Evolutionary conservation across 53 echinoderm and acorn worm genomes (phyloP), one percentile per base, ranked within the genome.

Genomic region (Crossaster papposus): DNA sequence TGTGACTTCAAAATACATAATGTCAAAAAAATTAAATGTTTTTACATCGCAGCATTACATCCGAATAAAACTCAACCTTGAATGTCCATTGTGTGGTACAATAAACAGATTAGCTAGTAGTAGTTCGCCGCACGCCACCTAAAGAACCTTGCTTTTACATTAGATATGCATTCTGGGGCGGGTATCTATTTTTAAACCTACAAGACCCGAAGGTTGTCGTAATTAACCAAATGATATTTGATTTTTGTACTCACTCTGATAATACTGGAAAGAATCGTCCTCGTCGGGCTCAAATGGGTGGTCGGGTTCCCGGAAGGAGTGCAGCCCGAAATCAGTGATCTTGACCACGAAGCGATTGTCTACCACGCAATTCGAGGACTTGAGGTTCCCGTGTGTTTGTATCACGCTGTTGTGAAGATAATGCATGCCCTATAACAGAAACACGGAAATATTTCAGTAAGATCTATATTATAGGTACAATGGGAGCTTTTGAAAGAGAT

Each of bases 351-450:
- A 98, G 72, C 98, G 90, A 89, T 94, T 98, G 73, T 98, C 98
- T 32, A 98, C 98, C 15, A 98, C 98, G 51, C 98, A 98, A 85
- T 98, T 98, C 62, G 98, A 98, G 22, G 98, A 98, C 76, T 98
- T 98, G 28, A 98, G 92, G 91, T 98, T 98, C n/a, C 98, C 98
- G 35, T 98, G 98, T 13, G 96, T 94, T 51, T 77, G 78, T 63
- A 98, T 94, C 2, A 96, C 92, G 65, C 96, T 96, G 63, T 90
- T 96, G 77, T 98, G 98, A 18, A 98, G 93, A 79, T 96, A 98
- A 64, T 94, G 90, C 96, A 98, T 94, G 28, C 97, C 98, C 98
- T 98, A 64, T 13, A 82, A 92, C 6, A 33, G 12, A 54, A 68
- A 75, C 33, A 77, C 12, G 17, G 20, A 44, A 72, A 65, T 14